Conservation (phyloP, 2,113 vertebrate species). For the Mus pahari region DNA sequence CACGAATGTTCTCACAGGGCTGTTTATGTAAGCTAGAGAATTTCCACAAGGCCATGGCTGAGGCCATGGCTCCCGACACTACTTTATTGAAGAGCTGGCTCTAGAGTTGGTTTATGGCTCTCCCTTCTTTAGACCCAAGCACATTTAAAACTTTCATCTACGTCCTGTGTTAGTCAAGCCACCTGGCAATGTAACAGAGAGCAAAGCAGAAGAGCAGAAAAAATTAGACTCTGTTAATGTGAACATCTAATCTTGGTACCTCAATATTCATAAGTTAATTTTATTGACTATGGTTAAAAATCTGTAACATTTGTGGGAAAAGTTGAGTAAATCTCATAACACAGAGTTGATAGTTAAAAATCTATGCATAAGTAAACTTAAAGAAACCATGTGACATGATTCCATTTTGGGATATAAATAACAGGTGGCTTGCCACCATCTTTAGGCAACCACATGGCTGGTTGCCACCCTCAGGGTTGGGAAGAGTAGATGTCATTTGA, state of each 20-base stretch:
- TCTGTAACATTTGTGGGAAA: background rate
- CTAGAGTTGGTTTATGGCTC: background rate
- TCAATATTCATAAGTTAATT: background rate
- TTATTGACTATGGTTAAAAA: background rate
- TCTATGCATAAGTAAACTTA: background rate
- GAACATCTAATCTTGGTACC: background rate
- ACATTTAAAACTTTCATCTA: background rate
- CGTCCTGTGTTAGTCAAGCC: background rate
- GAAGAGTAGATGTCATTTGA: background rate
- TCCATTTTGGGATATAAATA: background rate
- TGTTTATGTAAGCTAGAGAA: too few relatives aligned
- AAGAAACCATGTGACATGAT: background rate
- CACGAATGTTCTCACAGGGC: too few relatives aligned
- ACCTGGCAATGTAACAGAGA: background rate
- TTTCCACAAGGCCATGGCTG: too few relatives aligned
- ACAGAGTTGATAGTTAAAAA: background rate
- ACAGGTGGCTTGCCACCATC: background rate
- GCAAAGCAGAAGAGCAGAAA: background rate
- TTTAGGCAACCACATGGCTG: background rate
- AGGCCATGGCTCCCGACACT: background rate
- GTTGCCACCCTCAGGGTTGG: background rate
- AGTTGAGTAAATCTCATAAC: background rate
- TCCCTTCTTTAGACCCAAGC: background rate
- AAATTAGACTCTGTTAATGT: background rate
- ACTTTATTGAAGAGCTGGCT: background rate